These are phyloP conservation scores for Oscheius sp. DNA, from an alignment of 1,140 invertebrate species.

Conservation along the genomic window DNA sequence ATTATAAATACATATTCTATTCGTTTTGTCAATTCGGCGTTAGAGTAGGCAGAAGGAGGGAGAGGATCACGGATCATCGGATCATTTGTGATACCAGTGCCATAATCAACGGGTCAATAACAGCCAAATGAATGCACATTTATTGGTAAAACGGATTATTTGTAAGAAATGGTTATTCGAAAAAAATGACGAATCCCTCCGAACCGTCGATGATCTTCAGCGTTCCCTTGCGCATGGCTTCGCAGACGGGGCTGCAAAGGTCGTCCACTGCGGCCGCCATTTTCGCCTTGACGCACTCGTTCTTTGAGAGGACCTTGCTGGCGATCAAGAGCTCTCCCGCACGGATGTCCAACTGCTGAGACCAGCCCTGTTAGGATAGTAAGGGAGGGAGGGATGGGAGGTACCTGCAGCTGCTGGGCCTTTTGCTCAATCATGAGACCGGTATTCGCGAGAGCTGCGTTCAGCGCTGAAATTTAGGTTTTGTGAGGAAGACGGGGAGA, in stretches of 20 bases:
- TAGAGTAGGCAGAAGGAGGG: too few relatives aligned
- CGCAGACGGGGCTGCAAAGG: constrained; percentile 2
- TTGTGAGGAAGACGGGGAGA: not conserved
- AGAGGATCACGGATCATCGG: too few relatives aligned
- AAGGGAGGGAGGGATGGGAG: not conserved
- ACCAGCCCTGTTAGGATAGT: constrained; percentile 13
- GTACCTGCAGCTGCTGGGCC: not conserved
- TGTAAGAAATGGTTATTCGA: too few relatives aligned
- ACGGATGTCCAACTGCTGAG: not conserved
- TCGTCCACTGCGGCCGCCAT: not conserved
- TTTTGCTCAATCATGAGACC: not conserved
- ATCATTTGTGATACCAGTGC: not conserved
- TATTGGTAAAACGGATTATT: too few relatives aligned
- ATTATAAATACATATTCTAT: too few relatives aligned
- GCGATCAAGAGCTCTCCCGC: constrained; percentile 10
- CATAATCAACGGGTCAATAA: too few relatives aligned
- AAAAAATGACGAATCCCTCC: too few relatives aligned
- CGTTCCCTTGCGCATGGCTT: not conserved
- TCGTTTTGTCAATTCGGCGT: too few relatives aligned
- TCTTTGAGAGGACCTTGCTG: constrained; percentile 1
- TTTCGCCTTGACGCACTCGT: constrained; percentile 18
- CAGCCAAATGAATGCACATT: too few relatives aligned
- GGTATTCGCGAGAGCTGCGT: not conserved
- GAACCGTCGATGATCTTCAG: not conserved
- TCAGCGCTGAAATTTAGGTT: not conserved